Conservation (phyloP, 2,113 vertebrate species). For the Vimba vimba region DNA sequence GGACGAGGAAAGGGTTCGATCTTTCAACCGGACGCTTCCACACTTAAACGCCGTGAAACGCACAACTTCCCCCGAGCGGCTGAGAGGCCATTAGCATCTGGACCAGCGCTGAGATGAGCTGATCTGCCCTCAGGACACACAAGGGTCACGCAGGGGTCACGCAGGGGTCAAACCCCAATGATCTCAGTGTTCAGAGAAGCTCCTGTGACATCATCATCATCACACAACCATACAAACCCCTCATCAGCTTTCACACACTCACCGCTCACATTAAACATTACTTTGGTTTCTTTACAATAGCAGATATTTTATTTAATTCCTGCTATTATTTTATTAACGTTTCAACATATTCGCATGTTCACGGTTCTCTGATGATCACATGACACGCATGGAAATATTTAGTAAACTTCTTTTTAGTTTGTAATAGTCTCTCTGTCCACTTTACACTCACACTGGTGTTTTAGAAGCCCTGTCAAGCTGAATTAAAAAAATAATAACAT, state of each 20-base stretch:
- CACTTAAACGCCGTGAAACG: conserved; percentile 53
- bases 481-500: too few relatives aligned
- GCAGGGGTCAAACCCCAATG: conserved; percentile 66
- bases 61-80: conserved; percentile 35
- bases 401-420: too few relatives aligned
- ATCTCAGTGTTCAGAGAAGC: conserved; percentile 69
- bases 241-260: not conserved
- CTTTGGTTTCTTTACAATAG: not conserved
- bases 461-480: too few relatives aligned
- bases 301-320: not conserved
- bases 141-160: conserved; percentile 58
- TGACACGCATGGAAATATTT: too few relatives aligned
- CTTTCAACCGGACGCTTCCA: conserved; percentile 40
- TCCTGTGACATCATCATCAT: conserved; percentile 15
- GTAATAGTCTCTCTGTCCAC: too few relatives aligned
- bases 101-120: conserved; percentile 64
- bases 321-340: too few relatives aligned
- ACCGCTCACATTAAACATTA: not conserved
- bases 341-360: too few relatives aligned
- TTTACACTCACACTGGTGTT: too few relatives aligned
- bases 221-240: not conserved
- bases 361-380: too few relatives aligned
- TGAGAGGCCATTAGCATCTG: conserved; percentile 68
- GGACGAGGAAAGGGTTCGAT: not conserved
- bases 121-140: conserved; percentile 70